Base-by-base conservation (phyloP, 2,888 invertebrate species). In the Cataglyphis albicans region DNA sequence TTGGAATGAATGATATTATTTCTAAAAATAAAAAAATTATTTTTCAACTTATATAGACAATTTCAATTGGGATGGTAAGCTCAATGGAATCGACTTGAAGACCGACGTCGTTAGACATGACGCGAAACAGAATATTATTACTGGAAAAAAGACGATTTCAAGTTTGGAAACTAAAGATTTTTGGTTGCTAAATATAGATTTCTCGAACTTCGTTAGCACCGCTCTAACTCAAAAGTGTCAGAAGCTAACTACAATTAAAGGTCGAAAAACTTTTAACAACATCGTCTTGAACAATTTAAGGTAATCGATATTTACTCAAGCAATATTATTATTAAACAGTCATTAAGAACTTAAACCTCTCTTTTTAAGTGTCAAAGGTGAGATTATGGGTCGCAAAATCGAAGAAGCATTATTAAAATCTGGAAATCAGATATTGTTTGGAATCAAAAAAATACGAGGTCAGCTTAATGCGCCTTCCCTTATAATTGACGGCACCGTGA, bases 71-170 rank as follows among this genome's bases (percentile, higher is more conserved):
- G 87, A 92, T 55, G 94, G 95, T 0, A 91, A 89, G 6, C 94
- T 96, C 25, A 96, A 96, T 89, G 92, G 94, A 84, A 91, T 96
- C 64, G 95, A 96, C 93, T 92, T 96, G 38, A 91, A 93, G 18
- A 93, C 93, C 10, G 96, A 96, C 88, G 93, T 96, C 25, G 94
- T 96, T 86, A 94, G 95, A 63, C 93, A 94, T 70, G 95, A 95
- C 85, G 84, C 84, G 0, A 74, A 90, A 73, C 75, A 87, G 32
- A 96, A 95, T 90, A 89, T 94, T 4, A 91, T 96, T 0, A 95
- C 94, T 1, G 95, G 95, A 4, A 90, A 89, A 1, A 96, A 96
- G 93, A 91, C 70, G 57, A 91, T 96, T 52, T 68, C 92, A 7
- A 92, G 93, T 75, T 91, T 95, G n/a, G 87, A 88, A 25, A 93